phyloP scores from a whole-genome alignment of 2,797 vertebrate genomes.

The Hipposideros larvatus region DNA sequence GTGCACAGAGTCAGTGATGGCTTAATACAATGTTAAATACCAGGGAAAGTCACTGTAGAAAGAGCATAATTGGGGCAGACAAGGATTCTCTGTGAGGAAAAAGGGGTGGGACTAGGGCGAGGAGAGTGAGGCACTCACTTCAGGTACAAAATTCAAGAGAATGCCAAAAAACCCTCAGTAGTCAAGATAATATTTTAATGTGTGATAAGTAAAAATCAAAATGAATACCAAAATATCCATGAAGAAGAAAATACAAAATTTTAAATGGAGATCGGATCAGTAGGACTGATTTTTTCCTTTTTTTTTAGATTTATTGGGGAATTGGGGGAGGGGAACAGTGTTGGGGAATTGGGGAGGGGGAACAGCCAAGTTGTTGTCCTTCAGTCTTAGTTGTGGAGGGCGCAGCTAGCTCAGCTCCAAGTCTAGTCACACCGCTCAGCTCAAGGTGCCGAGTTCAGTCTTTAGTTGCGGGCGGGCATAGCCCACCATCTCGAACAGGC shows the following conservation, averaged over 20 bases:
- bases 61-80: not conserved
- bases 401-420: no score
- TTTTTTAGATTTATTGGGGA: no score
- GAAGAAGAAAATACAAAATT: not conserved
- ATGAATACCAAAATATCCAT: not conserved
- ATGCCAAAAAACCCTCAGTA: not conserved
- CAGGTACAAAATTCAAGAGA: not conserved
- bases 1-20: not conserved
- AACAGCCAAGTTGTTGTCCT: no score
- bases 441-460: no score
- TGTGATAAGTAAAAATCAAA: slow-evolving; percentile 7
- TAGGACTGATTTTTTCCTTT: not conserved
- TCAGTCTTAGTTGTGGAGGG: no score
- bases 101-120: not conserved
- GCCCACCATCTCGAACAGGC: no score
- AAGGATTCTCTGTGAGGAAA: not conserved
- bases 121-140: not conserved
- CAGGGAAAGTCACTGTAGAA: not conserved
- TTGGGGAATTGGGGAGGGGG: no score
- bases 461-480: no score
- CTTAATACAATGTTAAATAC: slow-evolving; percentile 11
- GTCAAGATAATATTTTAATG: slow-evolving; percentile 17
- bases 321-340: no score
- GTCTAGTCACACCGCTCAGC: no score
- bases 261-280: not conserved